phyloP scores from a whole-genome alignment of 2,888 invertebrate species.

The Xestia sexstrigata region DNA sequence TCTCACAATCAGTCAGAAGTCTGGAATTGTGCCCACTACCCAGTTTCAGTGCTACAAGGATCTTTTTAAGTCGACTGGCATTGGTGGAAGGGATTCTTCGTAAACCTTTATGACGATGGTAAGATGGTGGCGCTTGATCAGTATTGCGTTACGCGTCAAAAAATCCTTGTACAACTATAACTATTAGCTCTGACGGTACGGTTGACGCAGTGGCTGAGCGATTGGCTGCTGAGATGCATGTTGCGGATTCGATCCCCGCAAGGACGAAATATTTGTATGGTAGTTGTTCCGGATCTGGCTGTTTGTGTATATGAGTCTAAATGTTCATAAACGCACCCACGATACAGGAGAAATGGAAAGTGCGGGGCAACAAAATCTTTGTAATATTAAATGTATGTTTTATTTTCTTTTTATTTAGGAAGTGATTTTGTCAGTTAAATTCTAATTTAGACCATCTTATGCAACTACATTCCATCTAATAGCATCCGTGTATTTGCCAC shows the following conservation, averaged over 20 bases:
- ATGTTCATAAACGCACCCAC: not conserved
- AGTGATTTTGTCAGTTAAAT: not conserved
- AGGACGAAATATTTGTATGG: not conserved
- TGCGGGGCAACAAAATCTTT: not conserved
- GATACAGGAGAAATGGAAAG: not conserved
- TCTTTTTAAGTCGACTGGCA: not conserved
- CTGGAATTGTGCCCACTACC: not conserved
- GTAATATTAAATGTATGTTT: too few relatives aligned
- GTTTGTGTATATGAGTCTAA: not conserved
- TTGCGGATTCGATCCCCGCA: not conserved
- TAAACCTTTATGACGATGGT: too few relatives aligned
- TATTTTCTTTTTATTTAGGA: not conserved
- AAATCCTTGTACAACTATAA: not conserved
- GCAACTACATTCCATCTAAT: constrained; percentile 17
- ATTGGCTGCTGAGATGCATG: too few relatives aligned
- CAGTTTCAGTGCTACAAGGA: not conserved
- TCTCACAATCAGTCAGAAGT: not conserved
- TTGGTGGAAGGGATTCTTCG: too few relatives aligned
- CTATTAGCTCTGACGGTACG: not conserved
- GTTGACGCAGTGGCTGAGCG: not conserved
- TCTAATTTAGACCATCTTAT: constrained; percentile 23
- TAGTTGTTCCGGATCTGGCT: not conserved
- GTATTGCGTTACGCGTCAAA: not conserved
- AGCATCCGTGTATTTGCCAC: constrained; percentile 24
- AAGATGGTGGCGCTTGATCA: not conserved